phyloP scores from a whole-genome alignment of 2,797 vertebrate genomes.

The Sebastolobus altivelis region DNA sequence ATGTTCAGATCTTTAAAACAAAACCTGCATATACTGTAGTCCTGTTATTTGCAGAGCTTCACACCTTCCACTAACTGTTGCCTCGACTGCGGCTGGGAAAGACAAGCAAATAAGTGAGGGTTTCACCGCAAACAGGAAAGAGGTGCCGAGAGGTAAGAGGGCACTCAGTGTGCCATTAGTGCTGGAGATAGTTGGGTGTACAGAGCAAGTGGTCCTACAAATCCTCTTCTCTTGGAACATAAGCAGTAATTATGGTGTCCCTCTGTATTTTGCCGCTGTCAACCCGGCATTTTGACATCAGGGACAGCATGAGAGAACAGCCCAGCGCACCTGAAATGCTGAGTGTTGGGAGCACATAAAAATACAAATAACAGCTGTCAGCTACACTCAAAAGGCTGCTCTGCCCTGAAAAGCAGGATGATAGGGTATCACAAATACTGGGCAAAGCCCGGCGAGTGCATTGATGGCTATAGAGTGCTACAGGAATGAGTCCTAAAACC shows the following conservation, averaged over 20 bases:
- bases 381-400: constrained; percentile 55
- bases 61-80: constrained; percentile 63
- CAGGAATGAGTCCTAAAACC: no score
- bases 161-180: constrained; percentile 80
- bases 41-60: constrained; percentile 81
- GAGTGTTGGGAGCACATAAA: constrained; percentile 66
- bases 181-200: constrained; percentile 76
- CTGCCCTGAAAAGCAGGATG: constrained; percentile 50
- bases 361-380: constrained; percentile 82
- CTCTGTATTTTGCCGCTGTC: constrained; percentile 80
- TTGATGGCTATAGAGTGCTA: no score
- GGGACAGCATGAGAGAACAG: constrained; percentile 69
- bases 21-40: constrained; percentile 40
- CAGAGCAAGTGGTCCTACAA: constrained; percentile 75
- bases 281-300: constrained; percentile 78
- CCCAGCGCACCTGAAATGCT: constrained; percentile 71
- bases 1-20: constrained; percentile 33
- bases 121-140: constrained; percentile 81
- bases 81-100: constrained; percentile 71
- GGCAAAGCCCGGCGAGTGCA: constrained; percentile 28
- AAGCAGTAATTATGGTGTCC: constrained; percentile 81
- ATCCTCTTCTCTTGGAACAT: constrained; percentile 72
- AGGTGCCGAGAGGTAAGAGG: constrained; percentile 76
- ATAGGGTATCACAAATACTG: constrained; percentile 40
- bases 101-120: constrained; percentile 78